A percentile compares a stretch with the other conserved stretches of the same genome.
Evolutionary conservation across 2,797 vertebrate genomes (phyloP).

Genomic region (Australoheros facetus): DNA sequence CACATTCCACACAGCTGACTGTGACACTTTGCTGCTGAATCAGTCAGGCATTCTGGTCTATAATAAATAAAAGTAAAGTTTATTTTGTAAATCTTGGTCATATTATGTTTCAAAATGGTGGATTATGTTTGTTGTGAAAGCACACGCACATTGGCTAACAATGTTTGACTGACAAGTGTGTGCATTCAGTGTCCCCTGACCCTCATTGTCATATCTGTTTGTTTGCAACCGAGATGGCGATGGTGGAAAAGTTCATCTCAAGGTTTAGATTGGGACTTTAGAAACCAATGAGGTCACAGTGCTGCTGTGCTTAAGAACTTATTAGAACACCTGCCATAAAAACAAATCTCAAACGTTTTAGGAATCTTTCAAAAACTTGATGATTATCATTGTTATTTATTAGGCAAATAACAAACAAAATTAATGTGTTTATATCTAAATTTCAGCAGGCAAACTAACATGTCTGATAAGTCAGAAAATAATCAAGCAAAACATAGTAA

Average conservation of each 20-base stretch:
- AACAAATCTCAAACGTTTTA: too few species aligned
- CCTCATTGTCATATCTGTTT: neutral
- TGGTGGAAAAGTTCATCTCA: too few species aligned
- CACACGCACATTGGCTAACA: neutral
- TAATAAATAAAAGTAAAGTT: neutral
- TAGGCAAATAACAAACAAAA: too few species aligned
- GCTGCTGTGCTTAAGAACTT: neutral
- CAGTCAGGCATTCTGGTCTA: neutral
- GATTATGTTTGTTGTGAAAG: neutral
- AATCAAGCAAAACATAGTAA: neutral
- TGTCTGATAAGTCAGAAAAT: too few species aligned
- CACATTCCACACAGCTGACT: too few species aligned
- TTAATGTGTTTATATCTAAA: too few species aligned
- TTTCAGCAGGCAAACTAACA: too few species aligned
- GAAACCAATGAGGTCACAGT: neutral
- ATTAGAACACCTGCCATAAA: neutral
- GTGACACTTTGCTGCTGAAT: neutral
- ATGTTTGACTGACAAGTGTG: neutral
- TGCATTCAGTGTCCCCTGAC: neutral
- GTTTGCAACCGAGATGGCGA: neutral
- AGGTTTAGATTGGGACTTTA: neutral
- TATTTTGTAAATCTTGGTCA: neutral
- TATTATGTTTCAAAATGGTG: neutral
- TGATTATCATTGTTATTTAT: too few species aligned
- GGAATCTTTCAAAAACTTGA: too few species aligned